Evolutionary conservation across 2,797 vertebrate genomes (phyloP), one percentile per base, ranked within the genome.

Genomic region (Coregonus suidteri): DNA sequence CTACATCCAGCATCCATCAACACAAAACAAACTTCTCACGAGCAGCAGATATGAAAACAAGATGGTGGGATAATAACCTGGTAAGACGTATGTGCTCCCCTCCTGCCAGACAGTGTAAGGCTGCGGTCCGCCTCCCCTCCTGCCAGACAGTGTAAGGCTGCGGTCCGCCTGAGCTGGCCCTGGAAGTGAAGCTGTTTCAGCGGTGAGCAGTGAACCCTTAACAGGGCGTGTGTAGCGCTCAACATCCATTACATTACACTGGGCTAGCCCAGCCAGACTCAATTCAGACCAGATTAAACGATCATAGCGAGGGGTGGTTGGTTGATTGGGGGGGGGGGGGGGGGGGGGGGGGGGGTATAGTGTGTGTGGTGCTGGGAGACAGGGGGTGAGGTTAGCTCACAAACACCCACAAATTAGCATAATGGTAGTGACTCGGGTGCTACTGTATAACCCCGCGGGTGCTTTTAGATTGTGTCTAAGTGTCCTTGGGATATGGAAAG

Each of bases 221-320:
- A 91, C 86, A 81, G 80, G 72, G 88, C 88, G 89, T 86, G 86
- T 81, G 87, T 88, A 91, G 90, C 82, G 81, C 81, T 93, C 93
- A 91, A 88, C 87, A 90, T 90, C 88, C 90, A 93, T 94, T 92
- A 93, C 86, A 87, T 85, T 47, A 87, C 83, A 84, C 90, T 79
- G 82, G 71, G 51, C 54, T 74, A 47, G 74, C 65, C 31, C 18
- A 75, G 82, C 87, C 86, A 88, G 87, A 85, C 52, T 89, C 87
- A 85, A 86, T 85, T 93, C 93, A 93, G 86, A 90, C 89, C 90
- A 88, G 91, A 93, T 94, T 93, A 93, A 88, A 93, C 89, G 86
- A 85, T 84, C 77, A 66, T 72, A 81, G 77, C 89, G 74, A 81
- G 81, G 84, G 79, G 87, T 88, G 77, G 13, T 16, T 62, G 18